Evolutionary conservation across 2,888 invertebrate genomes (phyloP), one percentile per base, ranked within the genome.

Genomic region (Meloe dianella): DNA sequence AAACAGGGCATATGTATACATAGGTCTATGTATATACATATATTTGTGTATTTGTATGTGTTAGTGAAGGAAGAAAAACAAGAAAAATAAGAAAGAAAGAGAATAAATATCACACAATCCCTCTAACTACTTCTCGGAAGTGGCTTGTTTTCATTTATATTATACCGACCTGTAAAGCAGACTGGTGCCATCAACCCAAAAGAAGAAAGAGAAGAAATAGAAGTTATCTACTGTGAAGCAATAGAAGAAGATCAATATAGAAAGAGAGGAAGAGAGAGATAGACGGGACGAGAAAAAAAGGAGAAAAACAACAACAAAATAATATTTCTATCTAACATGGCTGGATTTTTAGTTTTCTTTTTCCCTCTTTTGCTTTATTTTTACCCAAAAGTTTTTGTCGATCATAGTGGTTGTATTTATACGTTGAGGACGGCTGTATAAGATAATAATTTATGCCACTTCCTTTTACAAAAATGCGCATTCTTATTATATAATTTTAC

Each of bases 101-200:
- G 57, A 57, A 32, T 32, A 32, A 57, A 32, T 17, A 32, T 17
- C 10, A 57, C 22, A 60, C 51, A 64, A 61, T 59, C 65, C 35
- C 64, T 63, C 61, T 70, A 70, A 67, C 70, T 63, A 56, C 64
- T 70, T 70, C 70, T 67, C 67, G 67, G 70, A 70, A 69, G 61
- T 63, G 61, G 64, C 58, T 61, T 54, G 65, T 64, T 63, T 29
- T 51, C 51, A 51, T 58, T 58, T 58, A 32, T 58, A 58, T 30
- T 58, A 30, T 35, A 60, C 32, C 57, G 63, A 51, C 51, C 22
- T 51, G 51, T 51, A 24, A 24, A 51, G 51, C 51, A 51, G 51
- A 24, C 51, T 51, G 51, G 51, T 51, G 51, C 22, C 51, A 51
- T 24, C 24, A 22, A 47, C 17, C 10, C 20, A 47, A n/a, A 20